Base-by-base conservation (phyloP, 2,113 vertebrate genomes). In the Anser brachyrhynchus region DNA sequence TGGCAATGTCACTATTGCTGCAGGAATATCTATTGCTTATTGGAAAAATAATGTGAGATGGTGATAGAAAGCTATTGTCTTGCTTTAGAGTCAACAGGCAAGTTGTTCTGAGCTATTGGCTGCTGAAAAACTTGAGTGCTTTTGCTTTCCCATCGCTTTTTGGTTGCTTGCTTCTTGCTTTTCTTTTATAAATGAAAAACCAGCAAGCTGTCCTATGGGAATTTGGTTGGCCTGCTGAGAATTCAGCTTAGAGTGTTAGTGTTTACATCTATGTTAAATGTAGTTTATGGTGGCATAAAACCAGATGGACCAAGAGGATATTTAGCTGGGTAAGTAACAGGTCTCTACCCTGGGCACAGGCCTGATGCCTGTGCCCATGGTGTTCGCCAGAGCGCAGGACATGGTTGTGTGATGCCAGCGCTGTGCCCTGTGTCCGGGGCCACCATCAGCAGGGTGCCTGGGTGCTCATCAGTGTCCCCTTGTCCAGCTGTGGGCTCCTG, bases 61-160 rank as follows among this genome's bases (percentile, higher is more conserved):
- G 51, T 93, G 89, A 81, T 54, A 81, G 73, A 81, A 73, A 67
- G 58, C 61, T 86, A 8, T 80, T 95, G 75, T 66, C 21, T 87
- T 92, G 52, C 44, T 96, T 93, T 82, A 86, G 74, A 91, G 58
- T 93, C 81, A 89, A 57, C 26, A 75, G 62, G 71, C 57, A 77
- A 93, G 57, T 83, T 55, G 35, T 77, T 92, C 72, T 88, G 75
- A 95, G 22, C 22, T 94, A 22, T 7, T 81, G 46, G 76, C 86
- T 92, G 77, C 44, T 85, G 78, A 37, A 75, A 67, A 76, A 89
- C 28, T 49, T 19, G 65, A 74, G 31, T 66, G 41, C 7, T 94
- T 91, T 93, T 58, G 62, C 82, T 93, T 92, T 43, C 59, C 5
- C 89, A 76, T 89, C 69, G 55, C 43, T 90, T 82, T 93, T 95